A percentile compares a stretch with the other conserved stretches of the same genome.
phyloP scores from a whole-genome alignment of 1,140 invertebrate species.

The Meloidogyne exigua region DNA sequence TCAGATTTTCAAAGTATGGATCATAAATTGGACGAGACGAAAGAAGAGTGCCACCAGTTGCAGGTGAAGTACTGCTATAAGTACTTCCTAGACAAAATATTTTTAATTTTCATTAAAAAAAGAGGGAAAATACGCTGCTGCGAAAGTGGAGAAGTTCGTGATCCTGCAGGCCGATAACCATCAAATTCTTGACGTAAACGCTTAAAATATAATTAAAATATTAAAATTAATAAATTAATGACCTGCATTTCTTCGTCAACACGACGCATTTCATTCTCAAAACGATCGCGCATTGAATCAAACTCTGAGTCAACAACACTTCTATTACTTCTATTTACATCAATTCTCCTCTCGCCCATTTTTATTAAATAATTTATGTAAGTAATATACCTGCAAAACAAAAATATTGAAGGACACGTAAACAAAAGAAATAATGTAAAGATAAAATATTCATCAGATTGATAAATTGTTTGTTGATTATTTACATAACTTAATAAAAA shows the following conservation, averaged over 20 bases:
- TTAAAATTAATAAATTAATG: conserved; percentile 2
- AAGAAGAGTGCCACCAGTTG: conserved; percentile 48
- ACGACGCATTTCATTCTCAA: conserved; percentile 87
- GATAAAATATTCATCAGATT: no score
- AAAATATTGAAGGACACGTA: background rate
- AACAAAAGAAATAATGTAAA: background rate
- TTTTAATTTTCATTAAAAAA: background rate
- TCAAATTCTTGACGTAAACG: conserved; percentile 44
- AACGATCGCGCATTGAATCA: conserved; percentile 87
- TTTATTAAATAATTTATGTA: background rate
- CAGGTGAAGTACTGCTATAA: background rate
- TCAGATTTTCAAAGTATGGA: conserved; percentile 63
- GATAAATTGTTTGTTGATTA: no score
- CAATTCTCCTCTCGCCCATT: conserved; percentile 64
- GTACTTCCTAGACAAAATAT: conserved; percentile 11
- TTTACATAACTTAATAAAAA: no score
- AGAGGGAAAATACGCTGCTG: conserved; percentile 8
- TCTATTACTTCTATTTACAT: conserved; percentile 87
- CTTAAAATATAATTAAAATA: conserved; percentile 7
- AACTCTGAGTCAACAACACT: conserved; percentile 93
- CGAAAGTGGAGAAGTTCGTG: conserved; percentile 3
- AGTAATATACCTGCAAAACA: background rate
- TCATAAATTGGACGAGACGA: conserved; percentile 58
- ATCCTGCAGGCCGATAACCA: conserved; percentile 41
- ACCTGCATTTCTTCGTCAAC: conserved; percentile 95